phyloP scores from a whole-genome alignment of 2,888 invertebrate species.

The Tuberolachnus salignus region DNA sequence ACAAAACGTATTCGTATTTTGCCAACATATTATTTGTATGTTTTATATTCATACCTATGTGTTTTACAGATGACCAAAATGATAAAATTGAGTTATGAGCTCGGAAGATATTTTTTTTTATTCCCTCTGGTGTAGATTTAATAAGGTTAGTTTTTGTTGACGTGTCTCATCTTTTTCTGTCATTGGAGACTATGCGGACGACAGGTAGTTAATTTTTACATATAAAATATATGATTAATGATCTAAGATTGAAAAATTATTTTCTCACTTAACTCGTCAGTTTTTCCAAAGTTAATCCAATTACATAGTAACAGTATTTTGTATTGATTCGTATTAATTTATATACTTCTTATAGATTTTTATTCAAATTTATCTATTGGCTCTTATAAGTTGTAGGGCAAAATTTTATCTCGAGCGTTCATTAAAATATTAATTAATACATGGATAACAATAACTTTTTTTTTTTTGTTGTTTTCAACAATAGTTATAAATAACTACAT shows the following conservation, averaged over 20 bases:
- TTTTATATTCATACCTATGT: not conserved
- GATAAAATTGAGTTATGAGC: conserved; percentile 8
- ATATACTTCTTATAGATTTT: not conserved
- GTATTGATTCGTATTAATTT: not conserved
- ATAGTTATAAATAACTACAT: too few relatives aligned
- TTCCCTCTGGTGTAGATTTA: conserved; percentile 50
- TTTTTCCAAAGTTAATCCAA: not conserved
- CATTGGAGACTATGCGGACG: conserved; percentile 40
- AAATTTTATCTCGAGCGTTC: not conserved
- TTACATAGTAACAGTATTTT: not conserved
- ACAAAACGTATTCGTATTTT: too few relatives aligned
- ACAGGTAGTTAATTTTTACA: conserved; percentile 51
- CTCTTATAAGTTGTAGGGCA: not conserved
- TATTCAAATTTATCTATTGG: not conserved
- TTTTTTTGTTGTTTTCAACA: too few relatives aligned
- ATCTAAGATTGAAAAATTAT: conserved; percentile 48
- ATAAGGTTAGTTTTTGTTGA: conserved; percentile 43
- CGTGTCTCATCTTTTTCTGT: conserved; percentile 35
- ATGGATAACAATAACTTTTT: not conserved
- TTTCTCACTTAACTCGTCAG: conserved; percentile 25
- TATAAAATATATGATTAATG: conserved; percentile 37
- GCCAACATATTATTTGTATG: too few relatives aligned
- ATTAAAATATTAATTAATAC: not conserved
- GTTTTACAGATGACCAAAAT: conserved; percentile 3
- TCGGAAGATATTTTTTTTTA: conserved; percentile 6